Conservation (phyloP, 2,888 invertebrate species). For the Lacanobia oleracea region DNA sequence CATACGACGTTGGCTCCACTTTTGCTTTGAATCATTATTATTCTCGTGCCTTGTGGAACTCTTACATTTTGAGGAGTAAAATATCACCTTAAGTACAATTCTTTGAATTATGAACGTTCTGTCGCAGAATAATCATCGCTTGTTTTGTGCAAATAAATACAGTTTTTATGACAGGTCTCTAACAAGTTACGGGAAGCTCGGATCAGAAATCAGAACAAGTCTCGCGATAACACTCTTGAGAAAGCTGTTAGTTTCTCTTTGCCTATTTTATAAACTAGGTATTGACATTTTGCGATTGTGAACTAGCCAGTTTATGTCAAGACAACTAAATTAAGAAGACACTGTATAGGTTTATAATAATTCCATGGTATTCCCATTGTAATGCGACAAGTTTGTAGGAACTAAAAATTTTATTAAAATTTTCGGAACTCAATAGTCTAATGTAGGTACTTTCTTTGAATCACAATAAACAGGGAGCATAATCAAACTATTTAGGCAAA, state of each 20-base stretch:
- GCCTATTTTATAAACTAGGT: slow-evolving; percentile 64
- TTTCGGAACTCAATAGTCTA: background rate
- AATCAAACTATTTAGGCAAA: background rate
- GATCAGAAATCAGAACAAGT: slow-evolving; percentile 73
- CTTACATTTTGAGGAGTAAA: slow-evolving; percentile 10
- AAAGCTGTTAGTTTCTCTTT: slow-evolving; percentile 72
- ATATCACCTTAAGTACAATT: background rate
- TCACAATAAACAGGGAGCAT: no score
- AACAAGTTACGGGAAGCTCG: slow-evolving; percentile 51
- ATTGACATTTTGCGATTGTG: slow-evolving; percentile 31
- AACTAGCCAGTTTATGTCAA: slow-evolving; percentile 4
- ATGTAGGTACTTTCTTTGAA: background rate
- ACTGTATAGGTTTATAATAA: background rate
- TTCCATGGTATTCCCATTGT: background rate
- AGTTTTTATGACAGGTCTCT: slow-evolving; percentile 53
- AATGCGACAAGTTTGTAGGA: background rate
- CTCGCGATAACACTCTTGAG: slow-evolving; percentile 67
- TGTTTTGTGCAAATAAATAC: slow-evolving; percentile 38
- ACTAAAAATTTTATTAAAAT: background rate
- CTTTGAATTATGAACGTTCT: background rate
- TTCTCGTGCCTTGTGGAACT: background rate
- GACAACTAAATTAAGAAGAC: no score
- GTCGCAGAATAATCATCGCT: background rate
- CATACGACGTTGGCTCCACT: slow-evolving; percentile 12
- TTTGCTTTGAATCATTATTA: slow-evolving; percentile 3